phyloP scores from a whole-genome alignment of 2,797 vertebrate species.

The Amblyraja radiata region DNA sequence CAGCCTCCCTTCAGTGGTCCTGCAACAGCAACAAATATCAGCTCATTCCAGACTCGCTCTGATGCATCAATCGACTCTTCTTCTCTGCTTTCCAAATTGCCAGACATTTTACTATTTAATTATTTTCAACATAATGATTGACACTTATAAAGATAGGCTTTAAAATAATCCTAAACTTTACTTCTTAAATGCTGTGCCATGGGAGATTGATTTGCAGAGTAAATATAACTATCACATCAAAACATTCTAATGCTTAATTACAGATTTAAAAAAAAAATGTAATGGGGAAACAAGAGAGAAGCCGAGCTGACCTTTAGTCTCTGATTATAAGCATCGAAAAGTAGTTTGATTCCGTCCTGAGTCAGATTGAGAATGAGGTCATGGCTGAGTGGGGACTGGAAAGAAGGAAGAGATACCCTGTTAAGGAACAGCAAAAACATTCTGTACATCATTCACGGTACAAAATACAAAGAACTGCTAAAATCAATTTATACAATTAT shows the following conservation, averaged over 20 bases:
- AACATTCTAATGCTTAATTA: not conserved
- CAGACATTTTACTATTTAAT: not conserved
- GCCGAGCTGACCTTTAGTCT: slow-evolving; percentile 85
- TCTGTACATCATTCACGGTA: not conserved
- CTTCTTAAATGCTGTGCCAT: not conserved
- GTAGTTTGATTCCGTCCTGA: slow-evolving; percentile 99
- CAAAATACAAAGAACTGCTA: not conserved
- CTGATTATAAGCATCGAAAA: slow-evolving; percentile 98
- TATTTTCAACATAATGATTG: too few relatives aligned
- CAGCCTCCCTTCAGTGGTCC: not conserved
- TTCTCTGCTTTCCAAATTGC: not conserved
- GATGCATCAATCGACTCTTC: not conserved
- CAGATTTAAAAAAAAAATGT: not conserved
- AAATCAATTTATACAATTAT: not conserved
- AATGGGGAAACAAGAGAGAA: slow-evolving; percentile 40
- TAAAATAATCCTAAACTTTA: not conserved
- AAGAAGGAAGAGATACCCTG: not conserved
- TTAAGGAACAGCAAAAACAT: not conserved
- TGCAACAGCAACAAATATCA: not conserved
- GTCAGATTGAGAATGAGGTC: slow-evolving; percentile 99
- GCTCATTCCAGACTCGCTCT: not conserved
- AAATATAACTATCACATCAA: not conserved
- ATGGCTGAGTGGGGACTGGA: slow-evolving; percentile 89
- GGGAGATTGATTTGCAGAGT: not conserved
- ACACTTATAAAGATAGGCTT: not conserved